These are phyloP conservation scores for Apostichopus californicus DNA, from an alignment of 35 echinoderm and acorn worm species.

Conservation along the genomic window DNA sequence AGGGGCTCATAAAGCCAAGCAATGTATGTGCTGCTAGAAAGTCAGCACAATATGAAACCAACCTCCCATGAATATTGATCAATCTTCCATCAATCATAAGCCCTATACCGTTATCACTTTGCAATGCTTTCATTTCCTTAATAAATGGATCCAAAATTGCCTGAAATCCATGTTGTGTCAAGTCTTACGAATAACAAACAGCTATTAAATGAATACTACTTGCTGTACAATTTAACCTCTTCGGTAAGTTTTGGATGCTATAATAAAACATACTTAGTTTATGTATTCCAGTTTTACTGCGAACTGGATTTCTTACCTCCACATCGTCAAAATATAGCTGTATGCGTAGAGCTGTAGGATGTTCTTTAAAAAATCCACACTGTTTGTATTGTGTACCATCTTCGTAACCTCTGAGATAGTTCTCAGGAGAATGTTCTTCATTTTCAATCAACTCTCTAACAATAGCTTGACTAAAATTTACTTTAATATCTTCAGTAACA, in stretches of 20 bases:
- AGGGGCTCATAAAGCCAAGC: constrained; percentile 33
- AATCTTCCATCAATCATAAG: neutral
- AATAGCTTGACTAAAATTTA: constrained; percentile 34
- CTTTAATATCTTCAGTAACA: constrained; percentile 27
- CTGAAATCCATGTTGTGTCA: constrained; percentile 36
- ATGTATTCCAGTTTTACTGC: constrained; percentile 30
- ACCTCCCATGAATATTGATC: neutral
- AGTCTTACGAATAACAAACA: constrained; percentile 12
- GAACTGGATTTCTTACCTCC: constrained; percentile 55
- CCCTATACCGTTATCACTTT: neutral
- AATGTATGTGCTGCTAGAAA: constrained; percentile 16
- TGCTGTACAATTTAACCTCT: constrained; percentile 11
- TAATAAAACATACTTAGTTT: constrained; percentile 68
- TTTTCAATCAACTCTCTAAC: neutral
- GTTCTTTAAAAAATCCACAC: constrained; percentile 43
- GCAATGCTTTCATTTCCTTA: constrained; percentile 35
- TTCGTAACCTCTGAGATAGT: neutral
- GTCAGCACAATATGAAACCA: constrained; percentile 26
- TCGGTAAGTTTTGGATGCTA: constrained; percentile 54
- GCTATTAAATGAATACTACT: constrained; percentile 33
- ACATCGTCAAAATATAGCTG: constrained; percentile 69
- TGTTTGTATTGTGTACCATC: neutral
- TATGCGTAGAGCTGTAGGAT: constrained; percentile 43
- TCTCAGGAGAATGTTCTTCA: neutral
- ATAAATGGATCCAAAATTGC: constrained; percentile 8